phyloP scores from a whole-genome alignment of 2,888 invertebrate genomes.

The Neocrepidodera transversa region DNA sequence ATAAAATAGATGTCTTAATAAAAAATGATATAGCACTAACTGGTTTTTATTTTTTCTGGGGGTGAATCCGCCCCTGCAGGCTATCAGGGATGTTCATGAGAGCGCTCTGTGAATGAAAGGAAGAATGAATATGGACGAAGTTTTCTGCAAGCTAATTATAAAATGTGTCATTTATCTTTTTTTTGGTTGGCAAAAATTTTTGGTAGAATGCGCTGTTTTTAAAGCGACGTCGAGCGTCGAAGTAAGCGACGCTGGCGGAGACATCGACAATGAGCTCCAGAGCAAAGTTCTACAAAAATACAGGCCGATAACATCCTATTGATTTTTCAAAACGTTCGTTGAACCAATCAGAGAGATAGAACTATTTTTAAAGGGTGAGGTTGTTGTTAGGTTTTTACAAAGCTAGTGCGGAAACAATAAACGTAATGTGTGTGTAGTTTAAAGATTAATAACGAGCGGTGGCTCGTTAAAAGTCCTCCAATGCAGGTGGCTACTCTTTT shows the following conservation, averaged over 20 bases:
- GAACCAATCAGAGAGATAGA: constrained; percentile 63
- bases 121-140: constrained; percentile 1
- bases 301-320: constrained; percentile 68
- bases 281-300: constrained; percentile 61
- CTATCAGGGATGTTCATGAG: neutral
- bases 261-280: constrained; percentile 58
- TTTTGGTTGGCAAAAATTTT: constrained; percentile 49
- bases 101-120: constrained; percentile 5
- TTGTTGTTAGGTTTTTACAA: constrained; percentile 61
- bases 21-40: no score
- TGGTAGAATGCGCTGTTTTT: constrained; percentile 56
- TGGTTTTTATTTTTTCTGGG: no score
- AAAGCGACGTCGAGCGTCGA: constrained; percentile 56
- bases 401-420: constrained; percentile 52
- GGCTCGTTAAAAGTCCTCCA: constrained; percentile 55
- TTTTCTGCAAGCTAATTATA: constrained; percentile 1
- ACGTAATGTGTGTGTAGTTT: constrained; percentile 51
- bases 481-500: constrained; percentile 76
- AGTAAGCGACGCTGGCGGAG: constrained; percentile 60
- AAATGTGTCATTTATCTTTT: constrained; percentile 29
- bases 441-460: constrained; percentile 48
- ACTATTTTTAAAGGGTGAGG: constrained; percentile 65
- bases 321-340: constrained; percentile 70
- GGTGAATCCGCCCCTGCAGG: no score
- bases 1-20: no score